Conservation (phyloP, 2,113 vertebrate genomes). For the Rhodinocichla rosea region DNA sequence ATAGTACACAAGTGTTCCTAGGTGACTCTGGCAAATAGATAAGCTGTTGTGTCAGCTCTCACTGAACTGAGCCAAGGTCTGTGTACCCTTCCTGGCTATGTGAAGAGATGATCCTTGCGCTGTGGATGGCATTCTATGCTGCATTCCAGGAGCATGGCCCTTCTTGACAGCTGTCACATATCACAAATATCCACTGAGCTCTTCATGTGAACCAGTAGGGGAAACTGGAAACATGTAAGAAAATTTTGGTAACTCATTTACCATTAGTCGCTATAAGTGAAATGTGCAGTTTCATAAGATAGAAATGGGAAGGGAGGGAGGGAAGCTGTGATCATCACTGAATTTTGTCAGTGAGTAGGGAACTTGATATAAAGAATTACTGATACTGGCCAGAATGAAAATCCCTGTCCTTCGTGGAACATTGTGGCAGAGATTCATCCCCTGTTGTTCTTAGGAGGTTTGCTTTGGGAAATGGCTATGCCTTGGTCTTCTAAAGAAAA, state of each 20-base stretch:
- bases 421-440: background rate
- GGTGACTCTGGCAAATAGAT: constrained; percentile 32
- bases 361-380: background rate
- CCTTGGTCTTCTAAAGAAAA: background rate
- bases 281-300: background rate
- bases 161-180: constrained; percentile 47
- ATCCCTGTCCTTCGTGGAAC: background rate
- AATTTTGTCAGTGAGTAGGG: background rate
- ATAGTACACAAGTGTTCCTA: constrained; percentile 13
- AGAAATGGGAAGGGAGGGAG: background rate
- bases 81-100: constrained; percentile 49
- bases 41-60: constrained; percentile 45
- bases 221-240: background rate
- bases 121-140: constrained; percentile 11
- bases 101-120: constrained; percentile 42
- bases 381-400: background rate
- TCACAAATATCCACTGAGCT: background rate
- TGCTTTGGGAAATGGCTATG: background rate
- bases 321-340: background rate
- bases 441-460: background rate
- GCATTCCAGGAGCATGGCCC: constrained; percentile 37
- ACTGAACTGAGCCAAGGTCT: constrained; percentile 8
- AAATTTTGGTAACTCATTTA: background rate
- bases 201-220: background rate
- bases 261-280: background rate